Evolutionary conservation across 53 echinoderm and acorn worm species (phyloP), one percentile per base, ranked within the genome.

Genomic region (Astropecten irregularis): DNA sequence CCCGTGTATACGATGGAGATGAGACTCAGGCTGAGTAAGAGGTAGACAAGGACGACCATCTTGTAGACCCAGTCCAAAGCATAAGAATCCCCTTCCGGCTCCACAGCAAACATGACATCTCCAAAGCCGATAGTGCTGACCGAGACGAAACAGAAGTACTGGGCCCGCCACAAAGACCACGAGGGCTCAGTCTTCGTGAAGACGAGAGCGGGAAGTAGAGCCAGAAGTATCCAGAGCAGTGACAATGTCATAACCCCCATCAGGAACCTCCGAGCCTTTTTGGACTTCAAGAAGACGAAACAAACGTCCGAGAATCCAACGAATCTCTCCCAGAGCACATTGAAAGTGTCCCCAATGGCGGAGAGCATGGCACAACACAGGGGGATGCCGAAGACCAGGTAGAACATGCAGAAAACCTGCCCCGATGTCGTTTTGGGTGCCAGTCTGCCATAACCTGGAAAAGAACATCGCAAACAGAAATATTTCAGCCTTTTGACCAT

Each of bases 81-180:
- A 55, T 38, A 35, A 16, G 35, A 29, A 11, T 32, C 67, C 53
- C 68, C 40, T 60, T 77, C 31, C 22, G 76, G 21, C 55, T 55
- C 77, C 68, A 67, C 6, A 46, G 77, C 8, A 77, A 22, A 76
- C 13, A 70, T 69, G 2, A 66, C 28, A 31, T 87, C 87, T 2
- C 87, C 87, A 16, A 87, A 81, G 39, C 87, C 87, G 25, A 82
- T 87, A 1, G 87, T 87, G 44, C 59, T 68, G 44, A 87, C n/a
- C 25, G 87, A 68, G 49, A 87, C 81, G n/a, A 87, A 62, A 32
- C 69, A 87, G 71, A 87, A 87, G 59, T 87, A 87, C 5, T 68
- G 67, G 13, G 87, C 69, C 3, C 69, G 40, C 31, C 81, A 81
- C 38, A 42, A 87, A 31, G 55, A 10, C 87, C 70, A 69, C 6